Percentiles rank a stretch among this genome's conserved stretches.
phyloP scores from a whole-genome alignment of 2,113 vertebrate species.

The Sylvietta virens region DNA sequence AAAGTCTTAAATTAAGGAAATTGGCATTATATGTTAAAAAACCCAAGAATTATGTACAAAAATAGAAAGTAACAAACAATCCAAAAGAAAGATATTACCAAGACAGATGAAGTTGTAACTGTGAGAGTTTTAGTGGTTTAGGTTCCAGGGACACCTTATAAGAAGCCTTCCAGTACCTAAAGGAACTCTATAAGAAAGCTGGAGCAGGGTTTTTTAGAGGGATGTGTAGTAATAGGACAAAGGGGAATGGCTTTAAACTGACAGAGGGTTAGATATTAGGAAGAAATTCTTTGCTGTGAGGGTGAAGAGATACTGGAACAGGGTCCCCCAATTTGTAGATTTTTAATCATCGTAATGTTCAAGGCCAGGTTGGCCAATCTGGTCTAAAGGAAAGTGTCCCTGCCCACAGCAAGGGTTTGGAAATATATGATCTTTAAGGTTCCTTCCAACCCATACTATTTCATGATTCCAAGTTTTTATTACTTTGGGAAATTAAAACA shows the following conservation, averaged over 20 bases:
- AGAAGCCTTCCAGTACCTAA: neutral
- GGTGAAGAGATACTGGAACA: neutral
- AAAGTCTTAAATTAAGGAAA: neutral
- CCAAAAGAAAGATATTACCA: neutral
- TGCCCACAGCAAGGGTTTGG: neutral
- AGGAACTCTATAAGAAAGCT: neutral
- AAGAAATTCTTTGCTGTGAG: neutral
- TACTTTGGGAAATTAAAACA: neutral
- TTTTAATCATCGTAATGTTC: neutral
- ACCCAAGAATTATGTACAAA: neutral
- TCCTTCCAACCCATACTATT: neutral
- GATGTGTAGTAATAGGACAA: neutral
- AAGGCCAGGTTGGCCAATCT: neutral
- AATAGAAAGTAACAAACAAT: neutral
- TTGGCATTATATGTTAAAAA: neutral
- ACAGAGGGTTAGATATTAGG: neutral
- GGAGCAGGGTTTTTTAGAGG: neutral
- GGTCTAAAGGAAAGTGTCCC: neutral
- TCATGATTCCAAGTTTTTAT: neutral
- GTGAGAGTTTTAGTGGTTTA: neutral
- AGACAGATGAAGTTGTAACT: neutral
- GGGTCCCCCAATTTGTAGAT: accelerated
- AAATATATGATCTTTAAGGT: neutral
- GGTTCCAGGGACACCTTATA: neutral
- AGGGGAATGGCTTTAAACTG: neutral